Evolutionary conservation across 2,113 vertebrate genomes (phyloP), one percentile per base, ranked within the genome.

Genomic region (Calonectris borealis): DNA sequence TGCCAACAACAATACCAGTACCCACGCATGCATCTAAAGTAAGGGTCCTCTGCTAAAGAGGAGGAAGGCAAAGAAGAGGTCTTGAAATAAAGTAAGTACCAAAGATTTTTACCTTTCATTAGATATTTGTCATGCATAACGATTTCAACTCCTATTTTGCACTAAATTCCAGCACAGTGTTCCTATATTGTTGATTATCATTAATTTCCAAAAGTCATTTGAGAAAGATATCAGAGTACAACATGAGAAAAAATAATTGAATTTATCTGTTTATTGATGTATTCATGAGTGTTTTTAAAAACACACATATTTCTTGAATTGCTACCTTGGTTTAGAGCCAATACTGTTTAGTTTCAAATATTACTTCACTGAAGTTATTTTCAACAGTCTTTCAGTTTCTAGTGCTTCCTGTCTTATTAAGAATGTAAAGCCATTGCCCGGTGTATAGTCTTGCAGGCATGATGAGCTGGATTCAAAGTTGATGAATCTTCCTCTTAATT

Each of bases 401-500:
- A 26, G 24, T 51, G 7, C 12, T 84, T 87, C n/a, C 25, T 78
- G 12, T 58, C 79, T 94, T 84, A 87, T 77, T 94, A 90, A 92
- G 58, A 93, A 92, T 89, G 54, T 81, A 90, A 96, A 93, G 25
- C 48, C 83, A 66, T 66, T 83, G 70, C 51, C 64, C 49, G 44
- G 42, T 66, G 26, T 49, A 72, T 17, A 76, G 55, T 62, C 76
- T 93, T 70, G 26, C 48, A 92, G 22, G 16, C 36, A 76, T 34
- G 22, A 90, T 86, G 51, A 93, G 36, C 22, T 85, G 64, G 75
- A 91, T 83, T 85, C 83, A 81, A 94, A 94, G 69, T 76, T 94
- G 95, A 96, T 49, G 60, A 94, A 92, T 83, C 57, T 93, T 88
- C 75, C 29, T 80, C 55, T 94, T 96, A 84, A 90, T 91, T 94